Percentiles rank a stretch among this genome's conserved stretches.
Conservation (phyloP, 2,888 invertebrate species). For the Phyto melanocephala region DNA sequence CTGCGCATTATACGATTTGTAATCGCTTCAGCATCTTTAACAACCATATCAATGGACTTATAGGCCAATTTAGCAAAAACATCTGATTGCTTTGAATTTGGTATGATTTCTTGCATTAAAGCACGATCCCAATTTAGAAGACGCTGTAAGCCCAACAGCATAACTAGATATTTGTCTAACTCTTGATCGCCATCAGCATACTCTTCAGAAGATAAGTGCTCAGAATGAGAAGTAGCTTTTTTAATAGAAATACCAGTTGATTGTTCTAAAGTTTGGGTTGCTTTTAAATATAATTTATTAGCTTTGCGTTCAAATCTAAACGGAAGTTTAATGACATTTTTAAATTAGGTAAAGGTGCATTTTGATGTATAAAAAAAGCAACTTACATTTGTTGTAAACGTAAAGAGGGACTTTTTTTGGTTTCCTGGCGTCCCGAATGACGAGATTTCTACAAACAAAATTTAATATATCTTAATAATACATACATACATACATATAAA, state of each 20-base stretch:
- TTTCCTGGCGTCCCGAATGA: conserved; percentile 84
- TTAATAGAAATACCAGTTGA: conserved; percentile 89
- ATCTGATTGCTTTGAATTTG: conserved; percentile 87
- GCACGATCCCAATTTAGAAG: conserved; percentile 93
- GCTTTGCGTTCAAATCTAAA: conserved; percentile 87
- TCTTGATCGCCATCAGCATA: conserved; percentile 85
- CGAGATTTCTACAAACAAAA: conserved; percentile 73
- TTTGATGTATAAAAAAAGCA: not conserved
- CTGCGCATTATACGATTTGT: conserved; percentile 87
- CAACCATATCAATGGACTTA: conserved; percentile 90
- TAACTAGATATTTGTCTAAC: conserved; percentile 89
- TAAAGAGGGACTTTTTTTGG: conserved; percentile 88
- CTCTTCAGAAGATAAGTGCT: conserved; percentile 77
- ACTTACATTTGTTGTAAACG: conserved; percentile 88
- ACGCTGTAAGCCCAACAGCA: conserved; percentile 89
- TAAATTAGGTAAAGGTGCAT: not conserved
- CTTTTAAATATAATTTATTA: conserved; percentile 89
- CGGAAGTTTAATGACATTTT: not conserved
- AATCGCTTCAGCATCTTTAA: conserved; percentile 91
- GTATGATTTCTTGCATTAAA: conserved; percentile 90
- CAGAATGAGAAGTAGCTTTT: conserved; percentile 77
- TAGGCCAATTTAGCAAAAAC: conserved; percentile 91
- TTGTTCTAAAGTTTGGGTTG: conserved; percentile 89
- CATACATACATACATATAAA: no score
- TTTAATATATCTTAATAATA: conserved; percentile 21